Percentiles rank a stretch among this genome's conserved stretches.
These are phyloP conservation scores for Sclerodermus sp. DNA, from an alignment of 2,888 invertebrate genomes.

Conservation along the genomic window DNA sequence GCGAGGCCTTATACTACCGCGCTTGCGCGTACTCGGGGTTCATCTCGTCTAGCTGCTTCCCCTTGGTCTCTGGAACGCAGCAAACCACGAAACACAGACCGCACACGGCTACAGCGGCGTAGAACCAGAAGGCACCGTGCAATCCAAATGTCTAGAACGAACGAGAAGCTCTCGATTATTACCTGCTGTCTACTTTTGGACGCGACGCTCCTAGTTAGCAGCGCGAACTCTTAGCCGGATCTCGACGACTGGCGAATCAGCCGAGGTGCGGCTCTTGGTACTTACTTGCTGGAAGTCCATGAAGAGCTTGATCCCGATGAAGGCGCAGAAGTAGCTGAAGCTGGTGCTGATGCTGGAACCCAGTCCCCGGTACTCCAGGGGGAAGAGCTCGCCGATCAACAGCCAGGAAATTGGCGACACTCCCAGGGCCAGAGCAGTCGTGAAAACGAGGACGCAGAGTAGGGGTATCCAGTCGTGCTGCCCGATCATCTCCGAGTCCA, in stretches of 20 bases:
- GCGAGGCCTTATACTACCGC: slow-evolving; percentile 58
- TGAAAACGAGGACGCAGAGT: slow-evolving; percentile 79
- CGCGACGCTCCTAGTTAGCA: too few species aligned
- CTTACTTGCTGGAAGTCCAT: slow-evolving; percentile 71
- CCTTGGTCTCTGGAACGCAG: slow-evolving; percentile 89
- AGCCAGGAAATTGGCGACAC: slow-evolving; percentile 88
- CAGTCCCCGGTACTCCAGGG: slow-evolving; percentile 80
- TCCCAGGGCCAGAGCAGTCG: slow-evolving; percentile 83
- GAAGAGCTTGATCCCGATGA: slow-evolving; percentile 83
- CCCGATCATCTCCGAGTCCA: slow-evolving; percentile 55
- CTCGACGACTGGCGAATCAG: neutral
- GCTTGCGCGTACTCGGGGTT: slow-evolving; percentile 67
- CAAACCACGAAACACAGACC: slow-evolving; percentile 83
- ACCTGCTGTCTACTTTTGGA: too few species aligned
- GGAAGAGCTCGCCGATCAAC: slow-evolving; percentile 80
- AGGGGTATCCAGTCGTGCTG: slow-evolving; percentile 82
- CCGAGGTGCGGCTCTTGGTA: neutral
- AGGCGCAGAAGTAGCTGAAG: slow-evolving; percentile 84
- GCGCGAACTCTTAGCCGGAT: neutral
- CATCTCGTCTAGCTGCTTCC: slow-evolving; percentile 87
- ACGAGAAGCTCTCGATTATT: neutral
- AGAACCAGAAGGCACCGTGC: slow-evolving; percentile 87
- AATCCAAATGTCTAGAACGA: slow-evolving; percentile 66
- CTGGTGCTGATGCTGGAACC: slow-evolving; percentile 86
- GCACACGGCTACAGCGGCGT: slow-evolving; percentile 78